These are phyloP conservation scores for Saguinus imperator DNA, from an alignment of 2,113 vertebrate species.

Conservation along the genomic window DNA sequence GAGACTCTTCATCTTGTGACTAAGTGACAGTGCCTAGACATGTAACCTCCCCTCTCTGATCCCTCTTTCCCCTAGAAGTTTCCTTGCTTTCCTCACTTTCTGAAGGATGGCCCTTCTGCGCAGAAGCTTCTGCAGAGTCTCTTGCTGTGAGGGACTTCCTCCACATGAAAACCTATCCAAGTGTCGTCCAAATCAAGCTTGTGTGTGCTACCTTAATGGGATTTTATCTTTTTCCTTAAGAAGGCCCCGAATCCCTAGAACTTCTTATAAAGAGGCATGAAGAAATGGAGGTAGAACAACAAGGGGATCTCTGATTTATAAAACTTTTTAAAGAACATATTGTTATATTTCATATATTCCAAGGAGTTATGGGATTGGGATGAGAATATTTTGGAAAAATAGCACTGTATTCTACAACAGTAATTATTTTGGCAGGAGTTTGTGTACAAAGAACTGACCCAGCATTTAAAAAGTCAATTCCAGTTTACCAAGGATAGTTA, in stretches of 20 bases:
- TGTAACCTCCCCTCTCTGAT: neutral
- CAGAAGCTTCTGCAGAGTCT: neutral
- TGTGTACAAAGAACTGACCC: neutral
- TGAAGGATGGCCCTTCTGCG: neutral
- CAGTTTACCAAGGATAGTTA: neutral
- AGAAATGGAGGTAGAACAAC: neutral
- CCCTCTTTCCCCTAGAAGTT: neutral
- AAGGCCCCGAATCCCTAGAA: neutral
- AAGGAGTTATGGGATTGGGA: neutral
- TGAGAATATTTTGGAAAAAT: neutral
- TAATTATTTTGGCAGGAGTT: conserved; percentile 10
- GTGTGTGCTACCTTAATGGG: neutral
- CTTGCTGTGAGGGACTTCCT: neutral
- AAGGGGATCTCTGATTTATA: neutral
- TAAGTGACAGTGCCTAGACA: neutral
- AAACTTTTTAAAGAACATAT: neutral
- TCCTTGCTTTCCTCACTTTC: neutral
- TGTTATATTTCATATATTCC: neutral
- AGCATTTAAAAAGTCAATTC: neutral
- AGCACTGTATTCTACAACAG: neutral
- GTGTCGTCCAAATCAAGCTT: neutral
- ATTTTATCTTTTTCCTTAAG: conserved; percentile 15
- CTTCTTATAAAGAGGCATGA: neutral
- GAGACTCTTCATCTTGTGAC: neutral
- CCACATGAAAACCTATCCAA: neutral